These are phyloP conservation scores for Solen grandis DNA, from an alignment of 1,140 invertebrate genomes.

Conservation along the genomic window DNA sequence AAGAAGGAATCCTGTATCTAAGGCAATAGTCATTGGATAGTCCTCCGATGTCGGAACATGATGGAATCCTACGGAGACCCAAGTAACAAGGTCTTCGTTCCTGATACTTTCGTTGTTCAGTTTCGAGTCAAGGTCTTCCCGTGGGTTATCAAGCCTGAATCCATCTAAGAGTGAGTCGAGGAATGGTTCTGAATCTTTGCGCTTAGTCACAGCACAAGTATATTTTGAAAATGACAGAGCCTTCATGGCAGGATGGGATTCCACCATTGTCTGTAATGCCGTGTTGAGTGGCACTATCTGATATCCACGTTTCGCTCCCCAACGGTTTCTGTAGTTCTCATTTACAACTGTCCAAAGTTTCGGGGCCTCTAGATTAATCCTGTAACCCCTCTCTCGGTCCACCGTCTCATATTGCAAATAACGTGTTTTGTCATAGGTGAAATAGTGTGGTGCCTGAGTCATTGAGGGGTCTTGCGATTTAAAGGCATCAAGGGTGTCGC, in stretches of 20 bases:
- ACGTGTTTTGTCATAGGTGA: conserved; percentile 31
- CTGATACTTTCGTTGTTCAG: conserved; percentile 33
- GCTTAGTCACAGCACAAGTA: conserved; percentile 12
- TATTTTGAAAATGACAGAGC: neutral
- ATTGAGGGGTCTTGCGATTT: conserved; percentile 7
- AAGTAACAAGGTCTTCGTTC: conserved; percentile 50
- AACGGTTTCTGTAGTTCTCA: conserved; percentile 28
- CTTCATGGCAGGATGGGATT: neutral
- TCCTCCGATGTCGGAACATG: conserved; percentile 54
- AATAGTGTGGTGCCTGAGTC: neutral
- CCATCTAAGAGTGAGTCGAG: neutral
- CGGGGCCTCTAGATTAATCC: neutral
- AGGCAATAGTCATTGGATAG: conserved; percentile 52
- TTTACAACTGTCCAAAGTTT: conserved; percentile 37
- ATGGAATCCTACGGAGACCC: conserved; percentile 45
- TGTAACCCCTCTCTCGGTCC: conserved; percentile 10
- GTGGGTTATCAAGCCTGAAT: neutral
- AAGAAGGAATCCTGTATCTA: conserved; percentile 24
- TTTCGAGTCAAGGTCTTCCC: neutral
- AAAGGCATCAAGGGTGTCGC: conserved; percentile 14
- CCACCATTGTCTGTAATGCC: neutral
- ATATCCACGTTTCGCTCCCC: conserved; percentile 37
- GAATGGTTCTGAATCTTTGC: conserved; percentile 31
- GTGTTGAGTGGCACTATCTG: conserved; percentile 7
- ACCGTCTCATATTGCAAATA: conserved; percentile 28